Conservation (phyloP, 2,888 invertebrate genomes). For the Calliopum simillimum region DNA sequence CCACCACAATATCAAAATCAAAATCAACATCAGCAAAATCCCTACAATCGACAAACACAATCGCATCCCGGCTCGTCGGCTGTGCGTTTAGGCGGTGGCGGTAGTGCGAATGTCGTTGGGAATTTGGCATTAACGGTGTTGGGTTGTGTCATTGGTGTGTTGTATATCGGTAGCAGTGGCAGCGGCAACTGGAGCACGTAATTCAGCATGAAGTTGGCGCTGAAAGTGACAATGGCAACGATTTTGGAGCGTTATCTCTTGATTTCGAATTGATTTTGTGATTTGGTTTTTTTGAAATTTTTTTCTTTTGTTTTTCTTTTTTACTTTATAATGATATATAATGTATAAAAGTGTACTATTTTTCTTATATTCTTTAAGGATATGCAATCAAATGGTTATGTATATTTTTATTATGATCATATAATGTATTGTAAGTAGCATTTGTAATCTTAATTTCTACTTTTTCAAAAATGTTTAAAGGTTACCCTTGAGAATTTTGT, state of each 20-base stretch:
- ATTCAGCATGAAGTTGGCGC: conserved; percentile 27
- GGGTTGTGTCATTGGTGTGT: conserved; percentile 18
- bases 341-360: no score
- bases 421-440: no score
- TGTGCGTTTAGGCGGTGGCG: conserved; percentile 30
- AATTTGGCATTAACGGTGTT: conserved; percentile 29
- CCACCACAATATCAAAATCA: conserved; percentile 66
- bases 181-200: conserved; percentile 44
- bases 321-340: neutral
- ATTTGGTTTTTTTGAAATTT: neutral
- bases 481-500: no score
- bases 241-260: neutral
- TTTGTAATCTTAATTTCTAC: no score
- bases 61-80: conserved; percentile 59
- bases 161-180: conserved; percentile 39
- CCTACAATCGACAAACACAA: conserved; percentile 65
- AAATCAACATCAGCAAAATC: conserved; percentile 59
- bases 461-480: no score
- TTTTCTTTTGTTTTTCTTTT: neutral
- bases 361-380: no score
- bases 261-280: no score
- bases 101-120: conserved; percentile 19
- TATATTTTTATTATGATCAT: no score
- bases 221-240: neutral
- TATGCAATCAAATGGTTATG: no score